phyloP scores from a whole-genome alignment of 2,797 vertebrate species.

The Orientallactaga sibirica region DNA sequence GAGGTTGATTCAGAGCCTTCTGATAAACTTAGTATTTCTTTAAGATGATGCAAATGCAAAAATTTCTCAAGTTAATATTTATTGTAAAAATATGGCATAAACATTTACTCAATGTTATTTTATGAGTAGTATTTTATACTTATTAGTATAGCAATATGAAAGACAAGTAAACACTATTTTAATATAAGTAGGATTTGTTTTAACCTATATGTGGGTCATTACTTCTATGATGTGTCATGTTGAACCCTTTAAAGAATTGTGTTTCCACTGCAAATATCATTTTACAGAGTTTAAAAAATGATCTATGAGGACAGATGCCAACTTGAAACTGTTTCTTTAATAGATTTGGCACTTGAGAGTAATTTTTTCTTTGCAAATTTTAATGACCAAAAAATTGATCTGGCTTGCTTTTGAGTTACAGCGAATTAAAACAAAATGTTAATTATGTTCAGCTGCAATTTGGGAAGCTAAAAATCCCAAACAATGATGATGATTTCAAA shows the following conservation, averaged over 20 bases:
- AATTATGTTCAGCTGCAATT: slow-evolving; percentile 70
- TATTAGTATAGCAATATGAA: background rate
- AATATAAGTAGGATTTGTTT: background rate
- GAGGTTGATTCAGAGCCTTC: background rate
- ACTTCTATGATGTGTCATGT: slow-evolving; percentile 16
- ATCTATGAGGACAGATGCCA: slow-evolving; percentile 57
- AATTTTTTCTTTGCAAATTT: slow-evolving; percentile 61
- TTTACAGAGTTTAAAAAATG: slow-evolving; percentile 29
- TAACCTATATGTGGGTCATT: slow-evolving; percentile 20
- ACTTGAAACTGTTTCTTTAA: slow-evolving; percentile 65
- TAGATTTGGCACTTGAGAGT: slow-evolving; percentile 51
- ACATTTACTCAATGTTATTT: slow-evolving; percentile 33
- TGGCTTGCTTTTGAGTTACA: slow-evolving; percentile 41
- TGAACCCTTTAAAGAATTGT: slow-evolving; percentile 22
- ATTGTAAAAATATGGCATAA: background rate
- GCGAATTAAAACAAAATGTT: slow-evolving; percentile 66
- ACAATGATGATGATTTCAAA: slow-evolving; percentile 67
- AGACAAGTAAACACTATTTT: background rate
- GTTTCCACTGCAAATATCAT: slow-evolving; percentile 42
- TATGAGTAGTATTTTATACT: background rate
- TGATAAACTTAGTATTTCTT: background rate
- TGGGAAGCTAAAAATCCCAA: background rate
- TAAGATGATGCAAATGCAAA: background rate
- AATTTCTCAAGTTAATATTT: background rate
- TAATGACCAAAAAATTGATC: slow-evolving; percentile 74